phyloP scores from a whole-genome alignment of 1,140 invertebrate species.

The Pogonus chalceus region DNA sequence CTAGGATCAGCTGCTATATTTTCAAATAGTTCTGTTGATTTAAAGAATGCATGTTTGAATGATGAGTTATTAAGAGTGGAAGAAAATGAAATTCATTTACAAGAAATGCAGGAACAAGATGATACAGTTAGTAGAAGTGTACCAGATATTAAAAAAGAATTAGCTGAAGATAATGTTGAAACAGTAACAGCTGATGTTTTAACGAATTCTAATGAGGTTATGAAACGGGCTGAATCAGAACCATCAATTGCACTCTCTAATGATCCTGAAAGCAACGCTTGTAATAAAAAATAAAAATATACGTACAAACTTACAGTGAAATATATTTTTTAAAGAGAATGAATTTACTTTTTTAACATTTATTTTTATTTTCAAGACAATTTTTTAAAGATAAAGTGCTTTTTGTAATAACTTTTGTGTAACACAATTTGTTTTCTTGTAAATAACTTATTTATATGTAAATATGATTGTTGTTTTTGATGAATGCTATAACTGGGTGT shows the following conservation, averaged over 20 bases:
- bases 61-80: constrained; percentile 51
- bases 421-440: no score
- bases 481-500: no score
- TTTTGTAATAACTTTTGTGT: no score
- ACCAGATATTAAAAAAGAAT: constrained; percentile 29
- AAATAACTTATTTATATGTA: no score
- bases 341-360: no score
- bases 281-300: background rate
- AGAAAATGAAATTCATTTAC: constrained; percentile 37
- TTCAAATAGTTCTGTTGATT: constrained; percentile 80
- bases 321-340: no score
- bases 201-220: constrained; percentile 10
- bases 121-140: constrained; percentile 30
- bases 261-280: background rate
- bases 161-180: constrained; percentile 32
- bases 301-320: no score
- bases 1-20: constrained; percentile 65
- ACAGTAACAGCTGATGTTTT: constrained; percentile 17
- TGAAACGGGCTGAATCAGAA: constrained; percentile 31
- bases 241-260: constrained; percentile 15
- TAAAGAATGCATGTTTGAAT: constrained; percentile 67
- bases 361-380: no score
- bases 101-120: constrained; percentile 30
- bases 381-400: no score
- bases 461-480: no score